A percentile compares a stretch with the other conserved stretches of the same genome.
phyloP scores from a whole-genome alignment of 2,797 vertebrate genomes.

The Hydrophis major region DNA sequence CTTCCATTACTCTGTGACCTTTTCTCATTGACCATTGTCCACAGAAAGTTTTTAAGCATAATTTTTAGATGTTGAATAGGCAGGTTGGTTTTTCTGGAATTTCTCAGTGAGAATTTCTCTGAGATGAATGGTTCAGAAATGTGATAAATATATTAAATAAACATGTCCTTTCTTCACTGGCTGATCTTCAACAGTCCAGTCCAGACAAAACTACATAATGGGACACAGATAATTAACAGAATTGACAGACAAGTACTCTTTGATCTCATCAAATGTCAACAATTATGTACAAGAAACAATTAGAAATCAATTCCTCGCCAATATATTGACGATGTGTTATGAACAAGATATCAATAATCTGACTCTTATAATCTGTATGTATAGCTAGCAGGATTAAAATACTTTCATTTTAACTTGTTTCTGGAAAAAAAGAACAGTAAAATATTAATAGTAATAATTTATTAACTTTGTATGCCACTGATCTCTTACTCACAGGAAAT shows the following conservation, averaged over 20 bases:
- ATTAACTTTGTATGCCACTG: not conserved
- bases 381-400: not conserved
- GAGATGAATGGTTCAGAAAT: not conserved
- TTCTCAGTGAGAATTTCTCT: not conserved
- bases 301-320: not conserved
- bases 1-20: conserved; percentile 1
- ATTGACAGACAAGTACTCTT: not conserved
- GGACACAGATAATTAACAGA: not conserved
- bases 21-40: not conserved
- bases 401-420: not conserved
- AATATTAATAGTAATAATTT: not conserved
- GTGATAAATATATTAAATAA: not conserved
- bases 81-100: not conserved
- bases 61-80: not conserved
- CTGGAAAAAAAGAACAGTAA: not conserved
- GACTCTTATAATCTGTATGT: not conserved
- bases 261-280: not conserved
- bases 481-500: not conserved
- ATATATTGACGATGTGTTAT: not conserved
- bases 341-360: not conserved
- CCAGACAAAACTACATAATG: not conserved
- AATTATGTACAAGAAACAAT: not conserved
- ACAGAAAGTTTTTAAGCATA: not conserved
- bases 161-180: not conserved
- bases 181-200: not conserved